Percentiles rank a stretch among this genome's conserved stretches.
Evolutionary conservation across 2,113 vertebrate species (phyloP).

Genomic region (Cnemophilus loriae): DNA sequence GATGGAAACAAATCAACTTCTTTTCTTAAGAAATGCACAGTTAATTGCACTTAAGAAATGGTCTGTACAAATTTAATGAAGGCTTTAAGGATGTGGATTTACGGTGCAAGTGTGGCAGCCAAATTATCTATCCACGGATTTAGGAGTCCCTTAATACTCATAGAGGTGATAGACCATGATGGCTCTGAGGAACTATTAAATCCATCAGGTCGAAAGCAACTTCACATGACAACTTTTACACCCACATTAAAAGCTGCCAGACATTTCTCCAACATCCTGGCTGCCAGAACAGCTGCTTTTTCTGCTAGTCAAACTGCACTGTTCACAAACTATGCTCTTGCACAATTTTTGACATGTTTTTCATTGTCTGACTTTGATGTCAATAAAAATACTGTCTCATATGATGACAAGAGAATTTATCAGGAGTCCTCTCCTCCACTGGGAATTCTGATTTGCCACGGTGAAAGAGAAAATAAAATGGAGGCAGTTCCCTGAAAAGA

Average conservation of each 20-base stretch:
- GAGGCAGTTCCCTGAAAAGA: not conserved
- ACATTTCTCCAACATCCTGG: not conserved
- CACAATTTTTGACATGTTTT: not conserved
- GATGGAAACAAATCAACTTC: not conserved
- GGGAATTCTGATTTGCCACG: not conserved
- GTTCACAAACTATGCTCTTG: not conserved
- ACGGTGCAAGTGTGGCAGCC: conserved; percentile 30
- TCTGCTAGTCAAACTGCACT: not conserved
- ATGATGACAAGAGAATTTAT: not conserved
- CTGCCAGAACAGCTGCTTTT: not conserved
- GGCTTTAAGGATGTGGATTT: conserved; percentile 55
- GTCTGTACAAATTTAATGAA: conserved; percentile 40
- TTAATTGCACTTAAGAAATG: conserved; percentile 54
- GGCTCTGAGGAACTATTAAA: conserved; percentile 51
- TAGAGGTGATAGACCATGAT: conserved; percentile 53
- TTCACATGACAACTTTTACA: conserved; percentile 42
- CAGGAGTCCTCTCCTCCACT: not conserved
- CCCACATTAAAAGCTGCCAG: conserved; percentile 9
- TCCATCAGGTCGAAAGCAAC: conserved; percentile 52
- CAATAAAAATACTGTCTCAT: not conserved
- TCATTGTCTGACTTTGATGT: not conserved
- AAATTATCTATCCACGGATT: conserved; percentile 57
- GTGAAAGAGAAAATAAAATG: not conserved
- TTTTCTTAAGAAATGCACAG: not conserved
- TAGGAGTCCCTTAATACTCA: conserved; percentile 60